Evolutionary conservation across 2,113 vertebrate genomes (phyloP).

Genomic region (Carollia perspicillata): DNA sequence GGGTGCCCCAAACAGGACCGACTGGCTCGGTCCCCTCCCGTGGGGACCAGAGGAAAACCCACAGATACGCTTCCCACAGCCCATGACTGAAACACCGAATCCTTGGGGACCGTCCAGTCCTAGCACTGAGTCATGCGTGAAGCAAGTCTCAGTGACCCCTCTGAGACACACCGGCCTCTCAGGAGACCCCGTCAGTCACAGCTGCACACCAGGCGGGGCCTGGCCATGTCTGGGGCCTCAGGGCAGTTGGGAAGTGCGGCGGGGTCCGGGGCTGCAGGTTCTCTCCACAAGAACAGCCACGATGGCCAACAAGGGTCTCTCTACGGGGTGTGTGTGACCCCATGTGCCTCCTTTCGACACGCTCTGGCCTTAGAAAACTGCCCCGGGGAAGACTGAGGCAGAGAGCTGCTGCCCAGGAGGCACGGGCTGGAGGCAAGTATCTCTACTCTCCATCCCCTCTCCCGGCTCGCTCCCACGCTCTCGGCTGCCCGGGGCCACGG

Average conservation of each 20-base stretch:
- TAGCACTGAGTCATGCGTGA: background rate
- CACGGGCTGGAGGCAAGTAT: background rate
- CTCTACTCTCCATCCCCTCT: background rate
- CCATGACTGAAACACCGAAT: background rate
- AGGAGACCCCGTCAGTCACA: background rate
- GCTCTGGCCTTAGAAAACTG: background rate
- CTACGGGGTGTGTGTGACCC: background rate
- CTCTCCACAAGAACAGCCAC: background rate
- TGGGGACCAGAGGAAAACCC: background rate
- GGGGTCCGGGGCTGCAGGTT: fast-evolving
- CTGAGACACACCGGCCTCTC: background rate
- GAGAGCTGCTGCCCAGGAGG: background rate
- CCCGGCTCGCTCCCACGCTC: background rate
- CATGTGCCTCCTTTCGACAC: background rate
- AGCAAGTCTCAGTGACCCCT: background rate
- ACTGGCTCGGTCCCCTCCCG: background rate
- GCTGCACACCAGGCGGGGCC: background rate
- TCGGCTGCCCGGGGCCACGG: background rate
- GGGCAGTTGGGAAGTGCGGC: background rate
- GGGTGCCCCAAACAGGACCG: background rate
- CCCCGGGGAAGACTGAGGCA: background rate
- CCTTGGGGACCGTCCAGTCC: background rate
- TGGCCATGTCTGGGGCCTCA: background rate
- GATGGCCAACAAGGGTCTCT: background rate
- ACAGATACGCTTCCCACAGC: background rate